Conservation (phyloP, 2,888 invertebrate species). For the Malthinus seriepunctatus region DNA sequence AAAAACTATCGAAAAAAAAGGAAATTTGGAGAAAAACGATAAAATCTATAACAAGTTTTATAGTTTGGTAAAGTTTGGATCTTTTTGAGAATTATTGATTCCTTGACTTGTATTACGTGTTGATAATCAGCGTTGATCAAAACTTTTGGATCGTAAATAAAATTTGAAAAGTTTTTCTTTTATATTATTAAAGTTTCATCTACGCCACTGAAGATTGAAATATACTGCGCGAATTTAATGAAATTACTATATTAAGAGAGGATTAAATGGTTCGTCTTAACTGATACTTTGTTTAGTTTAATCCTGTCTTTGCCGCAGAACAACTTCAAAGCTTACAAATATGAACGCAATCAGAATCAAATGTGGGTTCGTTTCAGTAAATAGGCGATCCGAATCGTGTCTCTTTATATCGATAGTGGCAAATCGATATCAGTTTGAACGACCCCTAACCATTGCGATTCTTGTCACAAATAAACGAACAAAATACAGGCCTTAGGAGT, state of each 20-base stretch:
- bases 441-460: slow-evolving; percentile 37
- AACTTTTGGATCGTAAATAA: background rate
- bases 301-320: slow-evolving; percentile 44
- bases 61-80: too few relatives aligned
- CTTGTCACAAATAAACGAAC: slow-evolving; percentile 41
- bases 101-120: too few relatives aligned
- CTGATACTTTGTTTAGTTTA: slow-evolving; percentile 49
- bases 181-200: background rate
- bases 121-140: background rate
- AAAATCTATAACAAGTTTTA: too few relatives aligned
- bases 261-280: slow-evolving; percentile 34
- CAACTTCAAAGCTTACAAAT: slow-evolving; percentile 49
- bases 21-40: too few relatives aligned
- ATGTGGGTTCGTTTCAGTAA: slow-evolving; percentile 51
- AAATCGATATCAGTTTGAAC: slow-evolving; percentile 36
- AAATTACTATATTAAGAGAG: slow-evolving; percentile 26
- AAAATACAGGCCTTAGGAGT: slow-evolving; percentile 33
- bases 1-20: too few relatives aligned
- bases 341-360: slow-evolving; percentile 52
- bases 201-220: background rate
- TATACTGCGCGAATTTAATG: slow-evolving; percentile 20
- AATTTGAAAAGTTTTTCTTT: background rate
- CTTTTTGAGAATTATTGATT: too few relatives aligned
- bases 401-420: slow-evolving; percentile 34
- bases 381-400: slow-evolving; percentile 43